Base-by-base conservation (phyloP, 2,888 invertebrate species). In the Flexamia atlantica region DNA sequence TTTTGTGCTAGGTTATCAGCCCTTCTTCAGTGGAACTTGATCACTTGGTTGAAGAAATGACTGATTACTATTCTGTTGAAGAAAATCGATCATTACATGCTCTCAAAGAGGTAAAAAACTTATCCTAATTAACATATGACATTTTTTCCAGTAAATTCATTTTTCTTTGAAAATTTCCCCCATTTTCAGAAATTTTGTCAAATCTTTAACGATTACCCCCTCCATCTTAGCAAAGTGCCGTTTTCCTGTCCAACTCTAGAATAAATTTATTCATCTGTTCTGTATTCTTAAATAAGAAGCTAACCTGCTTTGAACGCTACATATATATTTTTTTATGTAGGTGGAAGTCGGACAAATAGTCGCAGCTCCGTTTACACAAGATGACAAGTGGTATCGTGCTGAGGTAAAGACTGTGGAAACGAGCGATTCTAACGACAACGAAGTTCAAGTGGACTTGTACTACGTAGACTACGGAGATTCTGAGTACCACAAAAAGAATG, bases 391-490 rank as follows among this genome's bases (percentile, higher is more conserved):
- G 97, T 96, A 95, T 90, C 92, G 95, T 87, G 94, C 93, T 0
- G 93, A 96, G 89, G 94, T 98, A 7, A 91, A 94, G 82, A 93
- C 93, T 85, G 91, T 95, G 14, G 89, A 92, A 36, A 92, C 92
- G 74, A 93, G 94, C 89, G 93, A 94, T 88, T 93, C 93, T 87
- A 92, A 93, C 87, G 90, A 92, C 0, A 91, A 93, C 25, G 92
- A 94, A 85, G 91, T 92, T 88, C 92, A 93, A 20, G 94, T 94
- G 0, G 93, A 94, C 88, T 92, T 97, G 36, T 96, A 95, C 89
- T 97, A 94, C 90, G 93, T 97, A 81, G 98, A 98, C 91, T 98
- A 97, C 90, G 98, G 98, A 0, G 97, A 98, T 90, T 93, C 93
- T 85, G 95, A 95, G 88, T 92, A 93, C 88, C 92, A 96, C 3